phyloP scores from a whole-genome alignment of 2,797 vertebrate species.

The Odontamblyopus rebecca region DNA sequence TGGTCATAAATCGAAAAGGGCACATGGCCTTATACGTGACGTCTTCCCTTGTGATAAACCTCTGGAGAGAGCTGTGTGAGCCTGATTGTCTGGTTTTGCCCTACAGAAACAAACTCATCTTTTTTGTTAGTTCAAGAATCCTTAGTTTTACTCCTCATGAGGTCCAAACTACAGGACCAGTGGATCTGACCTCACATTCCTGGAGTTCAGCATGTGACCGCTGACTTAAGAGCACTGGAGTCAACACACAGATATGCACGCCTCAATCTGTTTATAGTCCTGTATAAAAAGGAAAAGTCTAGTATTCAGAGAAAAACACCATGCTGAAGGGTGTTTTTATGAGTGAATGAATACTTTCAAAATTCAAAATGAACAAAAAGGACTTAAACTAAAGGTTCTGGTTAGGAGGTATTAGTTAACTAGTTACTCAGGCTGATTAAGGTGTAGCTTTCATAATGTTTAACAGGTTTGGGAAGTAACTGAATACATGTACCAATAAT shows the following conservation, averaged over 20 bases:
- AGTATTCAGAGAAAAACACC: too few relatives aligned
- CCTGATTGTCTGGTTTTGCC: neutral
- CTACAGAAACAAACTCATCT: neutral
- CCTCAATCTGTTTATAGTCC: neutral
- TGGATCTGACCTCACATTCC: conserved; percentile 36
- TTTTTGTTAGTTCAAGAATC: neutral
- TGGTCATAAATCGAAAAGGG: neutral
- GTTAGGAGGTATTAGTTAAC: too few relatives aligned
- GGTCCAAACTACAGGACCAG: conserved; percentile 10
- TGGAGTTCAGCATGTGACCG: conserved; percentile 44
- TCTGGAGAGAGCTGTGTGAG: conserved; percentile 9
- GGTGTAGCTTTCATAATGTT: too few relatives aligned
- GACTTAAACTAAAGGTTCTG: too few relatives aligned
- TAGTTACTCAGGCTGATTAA: too few relatives aligned
- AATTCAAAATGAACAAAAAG: too few relatives aligned
- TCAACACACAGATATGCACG: neutral
- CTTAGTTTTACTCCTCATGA: conserved; percentile 16
- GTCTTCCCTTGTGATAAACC: conserved; percentile 29
- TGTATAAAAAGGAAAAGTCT: too few relatives aligned
- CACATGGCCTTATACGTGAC: neutral
- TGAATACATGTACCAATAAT: too few relatives aligned
- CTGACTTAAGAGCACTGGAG: conserved; percentile 9
- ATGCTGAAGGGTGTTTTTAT: too few relatives aligned
- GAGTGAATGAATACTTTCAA: too few relatives aligned
- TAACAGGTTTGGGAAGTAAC: too few relatives aligned